Evolutionary conservation across 2,888 invertebrate genomes (phyloP).

Genomic region (Eurytoma californica): DNA sequence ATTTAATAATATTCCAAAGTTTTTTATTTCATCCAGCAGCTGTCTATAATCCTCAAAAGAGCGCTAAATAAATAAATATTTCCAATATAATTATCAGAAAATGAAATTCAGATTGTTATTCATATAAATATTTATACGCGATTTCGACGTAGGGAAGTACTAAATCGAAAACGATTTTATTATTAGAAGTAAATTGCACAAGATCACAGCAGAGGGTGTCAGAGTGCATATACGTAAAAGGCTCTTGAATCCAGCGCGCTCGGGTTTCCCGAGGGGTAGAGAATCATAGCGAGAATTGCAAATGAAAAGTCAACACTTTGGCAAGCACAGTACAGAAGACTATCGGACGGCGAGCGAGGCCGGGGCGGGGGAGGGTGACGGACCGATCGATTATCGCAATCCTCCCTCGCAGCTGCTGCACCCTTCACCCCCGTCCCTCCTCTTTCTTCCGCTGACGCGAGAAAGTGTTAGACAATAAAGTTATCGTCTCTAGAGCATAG

Average conservation of each 20-base stretch:
- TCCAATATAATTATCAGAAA: no score
- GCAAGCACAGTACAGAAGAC: constrained; percentile 23
- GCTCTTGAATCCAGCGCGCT: constrained; percentile 25
- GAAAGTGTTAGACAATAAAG: constrained; percentile 57
- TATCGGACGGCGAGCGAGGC: neutral
- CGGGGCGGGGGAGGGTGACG: neutral
- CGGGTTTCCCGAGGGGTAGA: neutral
- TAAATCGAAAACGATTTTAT: no score
- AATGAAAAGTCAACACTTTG: constrained; percentile 53
- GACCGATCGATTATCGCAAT: constrained; percentile 46
- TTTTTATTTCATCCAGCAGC: no score
- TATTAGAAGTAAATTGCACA: no score
- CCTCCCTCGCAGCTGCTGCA: neutral
- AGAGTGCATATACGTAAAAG: no score
- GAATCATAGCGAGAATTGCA: constrained; percentile 17
- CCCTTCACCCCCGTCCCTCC: neutral
- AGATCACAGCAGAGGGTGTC: no score
- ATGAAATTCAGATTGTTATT: no score
- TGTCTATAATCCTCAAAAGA: no score
- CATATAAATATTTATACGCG: no score
- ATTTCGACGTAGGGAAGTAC: no score
- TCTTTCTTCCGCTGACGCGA: constrained; percentile 9
- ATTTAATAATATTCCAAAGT: no score
- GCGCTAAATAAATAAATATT: no score
- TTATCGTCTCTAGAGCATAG: constrained; percentile 53